Evolutionary conservation across 2,888 invertebrate genomes (phyloP), one percentile per base, ranked within the genome.

Genomic region (Pelosia muscerda): DNA sequence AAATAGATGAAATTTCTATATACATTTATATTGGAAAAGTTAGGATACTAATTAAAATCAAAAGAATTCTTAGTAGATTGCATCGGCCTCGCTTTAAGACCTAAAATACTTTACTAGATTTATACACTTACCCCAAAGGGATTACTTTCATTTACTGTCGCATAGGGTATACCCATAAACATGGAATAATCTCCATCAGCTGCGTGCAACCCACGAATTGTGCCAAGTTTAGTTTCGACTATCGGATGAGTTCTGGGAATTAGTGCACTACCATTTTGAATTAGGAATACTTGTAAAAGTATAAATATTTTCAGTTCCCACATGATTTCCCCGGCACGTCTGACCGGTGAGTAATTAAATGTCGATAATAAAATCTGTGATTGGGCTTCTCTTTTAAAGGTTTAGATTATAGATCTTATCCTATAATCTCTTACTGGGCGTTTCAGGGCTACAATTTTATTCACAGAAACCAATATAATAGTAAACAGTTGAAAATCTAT

Each of bases 111-210:
- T 2, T 19, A 59, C n/a, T 11, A 53, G 2, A 23, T 11, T 19
- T 19, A 56, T 25, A 57, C 6, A 84, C 89, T 88, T 77, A 91
- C 91, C 69, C 90, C 90, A 66, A 91, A 91, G 31, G 90, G 90
- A 76, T 90, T 88, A 19, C 49, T 73, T 34, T 66, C 69, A 57
- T 90, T 75, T 0, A 91, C 85, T 22, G 74, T 81, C 15, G 86
- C 91, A 38, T 89, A 91, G 0, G 91, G 91, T 79, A 91, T 90
- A 10, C 90, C 91, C 79, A 91, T 78, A 59, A 88, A 91, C 88
- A 89, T 89, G 8, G 86, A 81, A 68, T 89, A 87, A 55, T 84
- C 81, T 0, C 90, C 90, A 77, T 90, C 88, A 0, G 83, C 56
- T 2, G 90, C 86, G 38, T 72, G 78, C 22, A 89, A 63, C 2